Base-by-base conservation (phyloP, 2,113 vertebrate genomes). In the Gavialis gangeticus region DNA sequence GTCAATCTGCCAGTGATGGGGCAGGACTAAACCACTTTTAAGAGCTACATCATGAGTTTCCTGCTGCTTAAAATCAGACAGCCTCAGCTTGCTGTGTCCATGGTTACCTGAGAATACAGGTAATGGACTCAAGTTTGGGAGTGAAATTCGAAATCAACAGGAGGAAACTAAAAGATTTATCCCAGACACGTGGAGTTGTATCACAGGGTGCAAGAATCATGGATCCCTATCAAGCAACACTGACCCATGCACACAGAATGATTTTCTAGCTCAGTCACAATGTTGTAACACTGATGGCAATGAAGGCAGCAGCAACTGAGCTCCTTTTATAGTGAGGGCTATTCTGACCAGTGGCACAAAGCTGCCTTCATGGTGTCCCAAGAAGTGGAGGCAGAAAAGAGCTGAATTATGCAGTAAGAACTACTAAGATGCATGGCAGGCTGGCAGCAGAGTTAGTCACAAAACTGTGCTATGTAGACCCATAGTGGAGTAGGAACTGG, bases 241-340 rank as follows among this genome's bases (percentile, higher is more conserved):
- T 0, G 5, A 25, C 95, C 93, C 96, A 96, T 37, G 92, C 94
- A 96, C 91, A 92, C 89, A 84, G 92, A 88, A 96, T 85, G 93
- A 92, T 69, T 37, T 37, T 91, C 14, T 60, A 79, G 92, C 92
- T 96, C 85, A 95, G 93, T 96, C 80, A 82, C 95, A 95, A 96
- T 95, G 89, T 94, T 37, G 37, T 37, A 37, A 37, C 37, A 37
- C 6, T 37, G 37, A 37, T 37, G 37, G 37, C 37, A 37, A 37
- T 37, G 37, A 37, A 37, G 87, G 95, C 93, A 94, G 94, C 91
- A 92, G 89, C 0, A 28, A 95, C 89, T 92, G 89, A 4, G 0
- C 57, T 87, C 91, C 87, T 37, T 37, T 37, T 37, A 37, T 37
- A 37, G 37, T 37, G 37, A 37, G 37, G 37, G 37, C 37, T 37